These are phyloP conservation scores for Erpetoichthys calabaricus DNA, from an alignment of 2,797 vertebrate species.

Conservation along the genomic window DNA sequence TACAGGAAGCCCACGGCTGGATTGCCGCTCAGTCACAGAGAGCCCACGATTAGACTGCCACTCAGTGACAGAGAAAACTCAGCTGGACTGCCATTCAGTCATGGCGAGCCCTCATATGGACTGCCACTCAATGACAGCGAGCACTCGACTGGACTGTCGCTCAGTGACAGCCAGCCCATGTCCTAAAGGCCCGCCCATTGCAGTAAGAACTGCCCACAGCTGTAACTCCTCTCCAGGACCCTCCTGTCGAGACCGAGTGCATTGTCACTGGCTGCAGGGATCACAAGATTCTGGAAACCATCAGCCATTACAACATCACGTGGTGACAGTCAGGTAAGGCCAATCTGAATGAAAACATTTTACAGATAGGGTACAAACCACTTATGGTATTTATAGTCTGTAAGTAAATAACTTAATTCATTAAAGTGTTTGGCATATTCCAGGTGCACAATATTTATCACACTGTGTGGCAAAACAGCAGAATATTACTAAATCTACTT, in stretches of 20 bases:
- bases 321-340: slow-evolving; percentile 74
- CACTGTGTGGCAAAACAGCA: too few relatives aligned
- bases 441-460: too few relatives aligned
- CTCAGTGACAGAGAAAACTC: too few relatives aligned
- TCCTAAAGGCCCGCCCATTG: slow-evolving; percentile 21
- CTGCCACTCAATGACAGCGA: slow-evolving; percentile 24
- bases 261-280: slow-evolving; percentile 63
- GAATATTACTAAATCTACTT: too few relatives aligned
- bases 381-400: too few relatives aligned
- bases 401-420: too few relatives aligned
- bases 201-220: slow-evolving; percentile 30
- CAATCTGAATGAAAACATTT: slow-evolving; percentile 14
- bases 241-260: slow-evolving; percentile 35
- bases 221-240: slow-evolving; percentile 42
- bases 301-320: slow-evolving; percentile 57
- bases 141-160: slow-evolving; percentile 24
- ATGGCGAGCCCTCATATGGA: background rate
- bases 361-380: too few relatives aligned
- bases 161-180: slow-evolving; percentile 21
- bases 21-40: slow-evolving; percentile 26
- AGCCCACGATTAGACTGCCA: too few relatives aligned
- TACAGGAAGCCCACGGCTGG: slow-evolving; percentile 29
- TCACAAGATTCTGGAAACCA: slow-evolving; percentile 47
- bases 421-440: too few relatives aligned
- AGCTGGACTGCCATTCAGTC: too few relatives aligned